Conservation (phyloP, 2,113 vertebrate genomes). For the Symphodus melops region DNA sequence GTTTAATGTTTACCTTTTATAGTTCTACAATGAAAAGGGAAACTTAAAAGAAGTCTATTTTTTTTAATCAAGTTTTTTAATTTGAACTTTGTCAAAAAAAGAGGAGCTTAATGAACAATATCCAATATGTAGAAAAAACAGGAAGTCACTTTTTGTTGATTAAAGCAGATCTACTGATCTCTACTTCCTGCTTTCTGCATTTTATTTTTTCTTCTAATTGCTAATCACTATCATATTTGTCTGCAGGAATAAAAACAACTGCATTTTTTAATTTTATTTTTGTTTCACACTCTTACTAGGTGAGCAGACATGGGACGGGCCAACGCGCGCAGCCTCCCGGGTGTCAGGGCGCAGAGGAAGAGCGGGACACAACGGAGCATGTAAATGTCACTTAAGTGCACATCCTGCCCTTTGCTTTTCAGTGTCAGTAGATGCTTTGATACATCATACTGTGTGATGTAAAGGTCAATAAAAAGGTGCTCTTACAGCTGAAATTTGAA, state of each 20-base stretch:
- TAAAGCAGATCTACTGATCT: too few species aligned
- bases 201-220: slow-evolving; percentile 40
- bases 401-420: slow-evolving; percentile 47
- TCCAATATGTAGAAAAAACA: too few species aligned
- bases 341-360: slow-evolving; percentile 27
- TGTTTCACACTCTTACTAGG: slow-evolving; percentile 48
- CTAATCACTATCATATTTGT: slow-evolving; percentile 31
- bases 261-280: background rate
- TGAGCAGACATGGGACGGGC: slow-evolving; percentile 48
- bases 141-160: too few species aligned
- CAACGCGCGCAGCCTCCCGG: background rate
- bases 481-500: background rate
- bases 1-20: too few species aligned
- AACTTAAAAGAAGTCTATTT: too few species aligned
- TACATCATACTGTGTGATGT: slow-evolving; percentile 13
- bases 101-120: too few species aligned
- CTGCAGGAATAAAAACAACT: background rate
- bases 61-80: too few species aligned
- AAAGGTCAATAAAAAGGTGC: slow-evolving; percentile 25
- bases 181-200: slow-evolving; percentile 25
- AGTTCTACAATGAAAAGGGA: too few species aligned
- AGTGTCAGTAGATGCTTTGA: slow-evolving; percentile 32
- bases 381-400: slow-evolving; percentile 72
- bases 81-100: too few species aligned
- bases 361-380: slow-evolving; percentile 55